Percentiles rank a stretch among this genome's conserved stretches.
These are phyloP conservation scores for Barypeithes pellucidus DNA, from an alignment of 2,888 invertebrate species.

Conservation along the genomic window DNA sequence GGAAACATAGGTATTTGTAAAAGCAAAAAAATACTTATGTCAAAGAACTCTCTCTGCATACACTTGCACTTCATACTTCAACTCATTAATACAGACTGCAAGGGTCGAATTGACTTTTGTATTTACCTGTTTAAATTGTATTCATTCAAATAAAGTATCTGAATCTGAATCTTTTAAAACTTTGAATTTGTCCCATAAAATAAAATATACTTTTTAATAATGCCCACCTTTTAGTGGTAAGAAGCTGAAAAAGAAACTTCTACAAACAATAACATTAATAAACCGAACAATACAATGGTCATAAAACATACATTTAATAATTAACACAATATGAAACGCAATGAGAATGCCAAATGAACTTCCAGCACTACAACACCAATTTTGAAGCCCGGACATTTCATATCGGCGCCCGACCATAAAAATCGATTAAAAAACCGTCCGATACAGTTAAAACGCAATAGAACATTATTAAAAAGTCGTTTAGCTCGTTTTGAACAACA, in stretches of 20 bases:
- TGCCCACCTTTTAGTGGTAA: too few species aligned
- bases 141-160: too few species aligned
- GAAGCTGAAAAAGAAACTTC: background rate
- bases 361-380: conserved; percentile 12
- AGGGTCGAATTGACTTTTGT: too few species aligned
- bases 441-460: conserved; percentile 15
- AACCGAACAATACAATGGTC: conserved; percentile 14
- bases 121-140: too few species aligned
- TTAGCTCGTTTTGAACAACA: conserved; percentile 22
- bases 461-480: conserved; percentile 30
- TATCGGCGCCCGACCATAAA: conserved; percentile 27
- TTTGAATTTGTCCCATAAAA: too few species aligned
- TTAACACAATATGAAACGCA: conserved; percentile 36
- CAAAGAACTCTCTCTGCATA: too few species aligned
- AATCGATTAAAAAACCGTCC: conserved; percentile 29
- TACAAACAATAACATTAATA: background rate
- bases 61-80: too few species aligned
- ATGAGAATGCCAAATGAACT: conserved; percentile 35
- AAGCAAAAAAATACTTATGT: too few species aligned
- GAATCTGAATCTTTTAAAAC: too few species aligned
- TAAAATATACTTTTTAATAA: too few species aligned
- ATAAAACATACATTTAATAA: conserved; percentile 37
- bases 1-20: too few species aligned
- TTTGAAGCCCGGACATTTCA: conserved; percentile 25
- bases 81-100: too few species aligned